Evolutionary conservation across 2,888 invertebrate species (phyloP).

Genomic region (Parapristionchus giblindavisi): DNA sequence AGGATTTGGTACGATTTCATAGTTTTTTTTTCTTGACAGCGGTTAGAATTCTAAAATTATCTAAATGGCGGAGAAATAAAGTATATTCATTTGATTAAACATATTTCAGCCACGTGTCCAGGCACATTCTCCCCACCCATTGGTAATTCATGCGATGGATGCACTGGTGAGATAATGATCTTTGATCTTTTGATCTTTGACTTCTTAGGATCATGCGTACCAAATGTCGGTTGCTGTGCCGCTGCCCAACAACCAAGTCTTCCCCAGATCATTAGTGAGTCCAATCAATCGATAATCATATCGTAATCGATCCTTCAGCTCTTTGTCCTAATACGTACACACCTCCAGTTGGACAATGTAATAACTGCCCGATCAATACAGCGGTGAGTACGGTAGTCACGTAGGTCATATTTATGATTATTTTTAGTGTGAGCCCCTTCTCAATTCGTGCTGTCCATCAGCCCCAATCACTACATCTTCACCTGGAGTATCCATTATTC

Average conservation of each 20-base stretch:
- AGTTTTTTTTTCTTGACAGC: background rate
- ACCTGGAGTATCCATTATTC: slow-evolving; percentile 51
- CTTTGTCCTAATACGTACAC: slow-evolving; percentile 55
- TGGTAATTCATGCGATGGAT: background rate
- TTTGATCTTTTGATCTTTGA: background rate
- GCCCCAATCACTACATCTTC: slow-evolving; percentile 49
- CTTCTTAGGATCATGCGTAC: slow-evolving; percentile 35
- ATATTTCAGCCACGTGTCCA: slow-evolving; percentile 14
- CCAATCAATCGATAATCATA: too few species aligned
- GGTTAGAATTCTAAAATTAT: too few species aligned
- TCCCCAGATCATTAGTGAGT: slow-evolving; percentile 22
- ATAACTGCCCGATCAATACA: slow-evolving; percentile 43
- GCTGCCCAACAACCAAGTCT: background rate
- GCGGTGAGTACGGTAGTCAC: background rate
- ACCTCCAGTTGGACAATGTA: slow-evolving; percentile 52
- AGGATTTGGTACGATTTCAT: slow-evolving; percentile 45
- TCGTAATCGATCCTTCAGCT: too few species aligned
- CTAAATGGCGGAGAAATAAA: background rate
- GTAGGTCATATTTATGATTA: background rate
- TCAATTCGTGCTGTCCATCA: slow-evolving; percentile 52
- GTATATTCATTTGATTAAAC: background rate
- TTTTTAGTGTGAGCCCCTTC: slow-evolving; percentile 18
- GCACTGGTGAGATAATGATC: background rate
- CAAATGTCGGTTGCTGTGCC: slow-evolving; percentile 48
- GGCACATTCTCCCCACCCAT: slow-evolving; percentile 13